phyloP scores from a whole-genome alignment of 2,888 invertebrate genomes.

The Galerucella pusilla region DNA sequence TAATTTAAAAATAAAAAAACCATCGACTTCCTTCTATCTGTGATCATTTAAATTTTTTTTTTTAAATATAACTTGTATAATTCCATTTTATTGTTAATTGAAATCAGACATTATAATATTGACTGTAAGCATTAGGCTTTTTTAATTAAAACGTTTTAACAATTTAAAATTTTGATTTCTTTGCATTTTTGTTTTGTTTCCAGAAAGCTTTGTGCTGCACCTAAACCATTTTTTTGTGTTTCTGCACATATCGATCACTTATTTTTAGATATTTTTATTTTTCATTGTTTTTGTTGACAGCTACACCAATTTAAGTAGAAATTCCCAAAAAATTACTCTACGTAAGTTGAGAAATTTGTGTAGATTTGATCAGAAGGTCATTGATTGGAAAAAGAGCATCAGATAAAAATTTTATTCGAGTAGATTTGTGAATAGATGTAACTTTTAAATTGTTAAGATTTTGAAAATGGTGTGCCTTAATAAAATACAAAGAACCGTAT shows the following conservation, averaged over 20 bases:
- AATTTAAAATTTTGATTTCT: slow-evolving; percentile 34
- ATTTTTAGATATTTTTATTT: slow-evolving; percentile 10
- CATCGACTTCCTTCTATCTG: slow-evolving; percentile 26
- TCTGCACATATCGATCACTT: slow-evolving; percentile 9
- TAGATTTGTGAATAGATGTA: background rate
- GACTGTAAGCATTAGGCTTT: slow-evolving; percentile 35
- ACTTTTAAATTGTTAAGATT: background rate
- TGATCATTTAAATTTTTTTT: slow-evolving; percentile 36
- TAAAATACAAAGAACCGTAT: background rate
- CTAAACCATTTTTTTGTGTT: slow-evolving; percentile 10
- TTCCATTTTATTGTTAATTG: slow-evolving; percentile 33
- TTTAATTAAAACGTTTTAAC: slow-evolving; percentile 40
- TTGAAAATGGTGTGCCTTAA: background rate
- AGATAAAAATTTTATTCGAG: slow-evolving; percentile 3
- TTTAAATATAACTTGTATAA: slow-evolving; percentile 20
- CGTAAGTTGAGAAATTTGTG: slow-evolving; percentile 25
- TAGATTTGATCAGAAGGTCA: slow-evolving; percentile 12
- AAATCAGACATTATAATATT: slow-evolving; percentile 35
- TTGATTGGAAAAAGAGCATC: background rate
- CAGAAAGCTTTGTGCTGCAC: slow-evolving; percentile 26
- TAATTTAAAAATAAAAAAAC: slow-evolving; percentile 5
- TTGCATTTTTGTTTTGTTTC: slow-evolving; percentile 36
- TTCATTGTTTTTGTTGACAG: slow-evolving; percentile 10
- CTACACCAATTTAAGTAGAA: slow-evolving; percentile 34
- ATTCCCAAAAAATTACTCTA: slow-evolving; percentile 2